Conservation (phyloP, 1,140 invertebrate species). For the Copidosoma floridanum region DNA sequence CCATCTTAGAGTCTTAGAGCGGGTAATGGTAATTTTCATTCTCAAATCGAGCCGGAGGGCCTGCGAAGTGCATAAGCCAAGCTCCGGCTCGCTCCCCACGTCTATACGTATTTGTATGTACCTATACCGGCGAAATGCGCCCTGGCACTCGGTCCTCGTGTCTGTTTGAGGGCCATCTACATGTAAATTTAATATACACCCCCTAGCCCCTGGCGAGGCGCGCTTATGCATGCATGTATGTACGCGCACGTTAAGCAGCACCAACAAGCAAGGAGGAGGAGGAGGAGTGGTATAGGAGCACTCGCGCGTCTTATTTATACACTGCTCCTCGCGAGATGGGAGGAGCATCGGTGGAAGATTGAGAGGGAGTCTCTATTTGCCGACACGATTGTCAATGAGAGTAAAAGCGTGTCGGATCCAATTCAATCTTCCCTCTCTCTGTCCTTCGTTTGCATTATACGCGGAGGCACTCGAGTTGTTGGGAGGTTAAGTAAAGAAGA, state of each 20-base stretch:
- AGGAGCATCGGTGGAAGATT: background rate
- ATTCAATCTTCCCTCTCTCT: constrained; percentile 16
- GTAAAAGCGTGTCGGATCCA: constrained; percentile 26
- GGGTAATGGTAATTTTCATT: constrained; percentile 20
- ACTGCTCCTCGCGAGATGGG: background rate
- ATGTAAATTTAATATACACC: constrained; percentile 33
- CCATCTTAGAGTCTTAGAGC: constrained; percentile 28
- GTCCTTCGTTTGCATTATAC: background rate
- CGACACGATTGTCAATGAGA: constrained; percentile 26
- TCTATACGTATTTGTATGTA: background rate
- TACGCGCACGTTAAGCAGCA: constrained; percentile 15
- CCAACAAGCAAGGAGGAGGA: background rate
- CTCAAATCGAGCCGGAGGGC: constrained; percentile 10
- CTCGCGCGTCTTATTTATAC: background rate
- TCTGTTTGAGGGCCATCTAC: constrained; percentile 31
- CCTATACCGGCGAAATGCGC: background rate
- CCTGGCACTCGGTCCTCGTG: constrained; percentile 15
- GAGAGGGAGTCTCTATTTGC: constrained; percentile 19
- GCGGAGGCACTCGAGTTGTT: background rate
- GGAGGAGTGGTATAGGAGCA: background rate
- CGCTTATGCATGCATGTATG: background rate
- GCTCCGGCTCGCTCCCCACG: background rate
- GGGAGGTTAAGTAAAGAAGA: too few species aligned
- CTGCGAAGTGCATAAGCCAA: too few species aligned
- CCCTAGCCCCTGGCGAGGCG: background rate